Conservation (phyloP, 2,797 vertebrate genomes). For the Pantherophis vulpinus region DNA sequence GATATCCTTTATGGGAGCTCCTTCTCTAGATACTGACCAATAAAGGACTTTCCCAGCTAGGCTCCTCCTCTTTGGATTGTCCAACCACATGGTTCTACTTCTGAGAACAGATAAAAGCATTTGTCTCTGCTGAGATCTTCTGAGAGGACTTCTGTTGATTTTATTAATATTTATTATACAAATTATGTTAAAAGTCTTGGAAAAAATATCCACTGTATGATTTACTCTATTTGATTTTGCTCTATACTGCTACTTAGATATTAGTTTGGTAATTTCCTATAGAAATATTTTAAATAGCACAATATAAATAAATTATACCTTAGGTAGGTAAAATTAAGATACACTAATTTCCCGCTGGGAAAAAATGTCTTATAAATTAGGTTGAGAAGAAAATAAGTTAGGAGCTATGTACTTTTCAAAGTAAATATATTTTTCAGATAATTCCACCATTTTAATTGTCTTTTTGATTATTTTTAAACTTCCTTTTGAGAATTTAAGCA, state of each 20-base stretch:
- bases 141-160: background rate
- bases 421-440: background rate
- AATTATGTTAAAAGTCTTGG: background rate
- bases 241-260: background rate
- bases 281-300: background rate
- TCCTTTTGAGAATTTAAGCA: background rate
- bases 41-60: background rate
- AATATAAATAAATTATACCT: background rate
- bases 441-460: background rate
- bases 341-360: background rate
- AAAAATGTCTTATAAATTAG: background rate
- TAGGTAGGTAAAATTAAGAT: background rate
- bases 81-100: background rate
- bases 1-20: background rate
- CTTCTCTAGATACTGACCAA: background rate
- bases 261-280: background rate
- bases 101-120: background rate
- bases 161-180: background rate
- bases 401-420: background rate
- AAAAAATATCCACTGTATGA: background rate
- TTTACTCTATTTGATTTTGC: background rate
- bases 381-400: background rate
- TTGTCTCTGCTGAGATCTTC: background rate
- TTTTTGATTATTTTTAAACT: background rate
- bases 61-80: background rate